Evolutionary conservation across 2,888 invertebrate species (phyloP), one percentile per base, ranked within the genome.

Genomic region (Drosophila emarginata): DNA sequence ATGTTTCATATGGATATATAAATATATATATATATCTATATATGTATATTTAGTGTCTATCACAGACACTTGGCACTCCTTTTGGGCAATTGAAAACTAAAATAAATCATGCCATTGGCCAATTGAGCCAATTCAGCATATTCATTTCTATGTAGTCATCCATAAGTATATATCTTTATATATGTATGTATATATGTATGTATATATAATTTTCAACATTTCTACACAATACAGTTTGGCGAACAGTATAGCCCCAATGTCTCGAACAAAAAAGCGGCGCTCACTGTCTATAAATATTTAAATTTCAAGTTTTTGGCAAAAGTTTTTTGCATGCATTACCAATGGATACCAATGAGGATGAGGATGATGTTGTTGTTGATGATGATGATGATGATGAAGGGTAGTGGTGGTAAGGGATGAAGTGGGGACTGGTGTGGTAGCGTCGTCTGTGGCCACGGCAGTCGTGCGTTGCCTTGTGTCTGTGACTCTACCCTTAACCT

Each of bases 81-180:
- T 36, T 51, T 61, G 40, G 40, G 62, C 28, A 57, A 52, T 23
- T 61, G 57, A 54, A 63, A 70, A 70, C 72, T 86, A 79, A 80
- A 78, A 90, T 90, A 90, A 90, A 90, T 90, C 90, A 90, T 89
- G 89, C 89, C 89, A 79, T 79, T 80, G 87, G 89, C 89, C 91
- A 89, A 90, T 89, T 90, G 89, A 82, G 89, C 87, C 89, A 85
- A 88, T 90, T 89, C 89, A 89, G 85, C 88, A 76, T 61, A 78
- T 88, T 83, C 73, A 61, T 51, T 36, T 61, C 63, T 32, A 37
- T 7, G 36, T 28, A 6, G n/a, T 28, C 5, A 32, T 9, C 32
- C 32, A 32, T 32, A 32, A 32, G 32, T 32, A 32, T 32, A 9
- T 11, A 59, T 28, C 28, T 66, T 40, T 32, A 9, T 37, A 12